Conservation (phyloP, 1,140 invertebrate genomes). For the Epicauta chinensis region DNA sequence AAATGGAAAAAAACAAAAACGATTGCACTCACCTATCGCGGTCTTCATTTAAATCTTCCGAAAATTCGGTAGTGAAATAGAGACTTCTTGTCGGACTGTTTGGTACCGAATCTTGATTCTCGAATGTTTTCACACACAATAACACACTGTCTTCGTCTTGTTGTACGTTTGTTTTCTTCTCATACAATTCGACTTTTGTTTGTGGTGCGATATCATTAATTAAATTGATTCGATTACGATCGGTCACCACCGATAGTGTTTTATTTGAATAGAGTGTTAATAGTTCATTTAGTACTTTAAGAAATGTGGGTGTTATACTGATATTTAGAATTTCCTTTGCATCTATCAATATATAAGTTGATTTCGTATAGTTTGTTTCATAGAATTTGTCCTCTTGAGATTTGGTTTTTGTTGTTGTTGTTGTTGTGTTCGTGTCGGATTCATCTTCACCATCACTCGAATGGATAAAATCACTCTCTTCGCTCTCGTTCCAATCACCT, state of each 20-base stretch:
- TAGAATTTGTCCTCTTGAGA: conserved; percentile 32
- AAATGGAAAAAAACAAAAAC: neutral
- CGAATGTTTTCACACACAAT: conserved; percentile 48
- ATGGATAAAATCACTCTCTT: conserved; percentile 63
- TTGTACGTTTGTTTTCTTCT: conserved; percentile 46
- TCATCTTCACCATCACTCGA: conserved; percentile 57
- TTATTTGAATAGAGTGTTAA: conserved; percentile 48
- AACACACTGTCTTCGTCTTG: conserved; percentile 46
- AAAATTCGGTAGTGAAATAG: conserved; percentile 21
- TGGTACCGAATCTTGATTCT: conserved; percentile 52
- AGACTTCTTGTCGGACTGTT: conserved; percentile 50
- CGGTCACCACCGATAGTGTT: conserved; percentile 37
- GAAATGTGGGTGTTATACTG: conserved; percentile 59
- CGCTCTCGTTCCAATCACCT: conserved; percentile 68
- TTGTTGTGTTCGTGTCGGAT: conserved; percentile 40
- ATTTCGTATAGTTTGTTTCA: conserved; percentile 45
- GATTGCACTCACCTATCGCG: no score
- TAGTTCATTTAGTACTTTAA: conserved; percentile 56
- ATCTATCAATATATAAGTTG: conserved; percentile 59
- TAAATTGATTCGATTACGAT: conserved; percentile 41
- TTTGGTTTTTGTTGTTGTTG: conserved; percentile 29
- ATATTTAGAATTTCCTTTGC: conserved; percentile 61
- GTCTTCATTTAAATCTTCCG: conserved; percentile 39
- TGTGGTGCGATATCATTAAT: conserved; percentile 55
- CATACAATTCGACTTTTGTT: conserved; percentile 50